A percentile compares a stretch with the other conserved stretches of the same genome.
Evolutionary conservation across 2,888 invertebrate genomes (phyloP).

Genomic region (Blastobasis lacticolella): DNA sequence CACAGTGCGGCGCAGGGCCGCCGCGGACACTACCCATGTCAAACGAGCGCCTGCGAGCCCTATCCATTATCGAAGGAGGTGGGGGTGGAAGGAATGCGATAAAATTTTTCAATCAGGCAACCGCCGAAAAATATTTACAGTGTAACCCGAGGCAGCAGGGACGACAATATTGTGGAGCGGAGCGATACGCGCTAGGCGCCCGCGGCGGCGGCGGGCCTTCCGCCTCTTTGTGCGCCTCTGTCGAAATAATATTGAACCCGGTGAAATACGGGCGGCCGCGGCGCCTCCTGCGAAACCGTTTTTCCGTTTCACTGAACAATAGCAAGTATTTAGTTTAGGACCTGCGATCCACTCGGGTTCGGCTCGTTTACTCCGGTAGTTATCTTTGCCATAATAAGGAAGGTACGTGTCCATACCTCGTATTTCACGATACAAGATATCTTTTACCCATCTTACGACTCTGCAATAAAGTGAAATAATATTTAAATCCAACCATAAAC

Average conservation of each 20-base stretch:
- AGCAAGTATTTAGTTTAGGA: slow-evolving; percentile 54
- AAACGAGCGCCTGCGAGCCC: slow-evolving; percentile 43
- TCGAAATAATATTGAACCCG: slow-evolving; percentile 71
- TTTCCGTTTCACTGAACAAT: slow-evolving; percentile 66
- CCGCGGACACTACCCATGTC: slow-evolving; percentile 38
- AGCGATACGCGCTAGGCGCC: slow-evolving; percentile 56
- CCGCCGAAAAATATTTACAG: slow-evolving; percentile 70
- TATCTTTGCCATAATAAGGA: too few relatives aligned
- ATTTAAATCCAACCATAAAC: too few relatives aligned
- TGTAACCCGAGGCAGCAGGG: slow-evolving; percentile 65
- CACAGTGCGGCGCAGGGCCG: slow-evolving; percentile 18
- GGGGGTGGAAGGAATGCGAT: slow-evolving; percentile 65
- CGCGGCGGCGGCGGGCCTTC: slow-evolving; percentile 50
- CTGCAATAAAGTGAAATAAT: too few relatives aligned
- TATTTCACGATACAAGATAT: too few relatives aligned
- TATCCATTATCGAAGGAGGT: slow-evolving; percentile 57
- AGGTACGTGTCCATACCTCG: too few relatives aligned
- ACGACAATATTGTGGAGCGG: slow-evolving; percentile 69
- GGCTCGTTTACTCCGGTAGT: slow-evolving; percentile 17
- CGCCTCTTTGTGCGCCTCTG: slow-evolving; percentile 63
- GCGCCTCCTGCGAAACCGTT: slow-evolving; percentile 60
- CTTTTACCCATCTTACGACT: too few relatives aligned
- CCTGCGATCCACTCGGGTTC: slow-evolving; percentile 38
- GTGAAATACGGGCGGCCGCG: slow-evolving; percentile 68
- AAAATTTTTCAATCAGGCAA: slow-evolving; percentile 69